These are phyloP conservation scores for Eupeodes corollae DNA, from an alignment of 1,140 invertebrate genomes.

Conservation along the genomic window DNA sequence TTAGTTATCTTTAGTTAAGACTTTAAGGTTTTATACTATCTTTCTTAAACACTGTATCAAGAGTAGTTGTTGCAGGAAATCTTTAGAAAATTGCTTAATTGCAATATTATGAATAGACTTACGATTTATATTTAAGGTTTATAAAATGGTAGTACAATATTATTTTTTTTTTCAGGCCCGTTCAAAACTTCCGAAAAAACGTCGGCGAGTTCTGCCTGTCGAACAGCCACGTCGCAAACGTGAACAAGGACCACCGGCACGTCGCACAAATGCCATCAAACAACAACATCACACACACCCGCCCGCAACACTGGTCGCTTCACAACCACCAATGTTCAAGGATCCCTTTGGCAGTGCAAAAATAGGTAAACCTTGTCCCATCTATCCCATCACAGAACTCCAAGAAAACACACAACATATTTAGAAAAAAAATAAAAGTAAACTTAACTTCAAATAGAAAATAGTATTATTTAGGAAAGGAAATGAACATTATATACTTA, in stretches of 20 bases:
- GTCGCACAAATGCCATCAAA: conserved; percentile 75
- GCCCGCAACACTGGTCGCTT: conserved; percentile 28
- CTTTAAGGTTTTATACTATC: too few relatives aligned
- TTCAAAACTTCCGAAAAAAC: conserved; percentile 78
- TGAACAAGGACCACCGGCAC: conserved; percentile 38
- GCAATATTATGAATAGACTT: too few relatives aligned
- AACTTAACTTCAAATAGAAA: too few relatives aligned
- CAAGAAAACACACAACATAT: neutral
- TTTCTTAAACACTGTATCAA: too few relatives aligned
- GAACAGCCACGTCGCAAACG: conserved; percentile 58
- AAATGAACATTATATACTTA: too few relatives aligned
- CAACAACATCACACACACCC: conserved; percentile 44
- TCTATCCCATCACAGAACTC: neutral
- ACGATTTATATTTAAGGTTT: too few relatives aligned
- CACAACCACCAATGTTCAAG: conserved; percentile 44
- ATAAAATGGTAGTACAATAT: too few relatives aligned
- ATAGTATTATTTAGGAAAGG: too few relatives aligned
- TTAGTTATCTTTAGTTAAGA: too few relatives aligned
- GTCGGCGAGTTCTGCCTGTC: conserved; percentile 68
- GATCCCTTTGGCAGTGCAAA: conserved; percentile 48
- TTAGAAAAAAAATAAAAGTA: neutral
- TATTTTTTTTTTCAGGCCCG: conserved; percentile 48
- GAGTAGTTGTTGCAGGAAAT: too few relatives aligned
- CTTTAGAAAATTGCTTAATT: too few relatives aligned
- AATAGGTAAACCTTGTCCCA: conserved; percentile 42